Conservation (phyloP, 53 echinoderm and acorn worm genomes). For the Temnopleurus reevesii region DNA sequence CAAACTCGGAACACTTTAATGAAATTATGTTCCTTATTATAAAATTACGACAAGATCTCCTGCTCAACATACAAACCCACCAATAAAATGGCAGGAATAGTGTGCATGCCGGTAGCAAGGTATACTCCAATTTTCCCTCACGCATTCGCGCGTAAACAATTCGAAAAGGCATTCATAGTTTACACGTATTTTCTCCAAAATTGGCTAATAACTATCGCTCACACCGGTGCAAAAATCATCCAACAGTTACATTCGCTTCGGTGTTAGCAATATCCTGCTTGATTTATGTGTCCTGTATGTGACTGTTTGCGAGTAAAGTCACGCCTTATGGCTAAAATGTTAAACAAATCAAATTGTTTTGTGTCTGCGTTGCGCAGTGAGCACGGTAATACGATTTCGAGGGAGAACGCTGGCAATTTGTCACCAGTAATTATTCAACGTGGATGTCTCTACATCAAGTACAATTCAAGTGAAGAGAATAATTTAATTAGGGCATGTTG, state of each 20-base stretch:
- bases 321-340: constrained; percentile 30
- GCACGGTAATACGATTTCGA: neutral
- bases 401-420: constrained; percentile 9
- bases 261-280: neutral
- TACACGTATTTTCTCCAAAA: neutral
- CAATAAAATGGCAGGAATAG: neutral
- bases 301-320: constrained; percentile 20
- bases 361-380: neutral
- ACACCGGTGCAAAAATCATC: neutral
- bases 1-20: neutral
- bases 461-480: no score
- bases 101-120: neutral
- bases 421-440: neutral
- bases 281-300: neutral
- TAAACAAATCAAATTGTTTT: constrained; percentile 42
- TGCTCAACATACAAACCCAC: neutral
- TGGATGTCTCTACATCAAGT: neutral
- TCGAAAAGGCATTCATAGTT: neutral
- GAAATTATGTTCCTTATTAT: neutral
- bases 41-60: neutral
- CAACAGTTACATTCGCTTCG: neutral
- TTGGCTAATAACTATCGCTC: neutral
- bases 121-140: neutral
- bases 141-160: neutral
- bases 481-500: no score